Percentiles rank a stretch among this genome's conserved stretches.
Conservation (phyloP, 2,888 invertebrate species). For the Xestobium rufovillosum region DNA sequence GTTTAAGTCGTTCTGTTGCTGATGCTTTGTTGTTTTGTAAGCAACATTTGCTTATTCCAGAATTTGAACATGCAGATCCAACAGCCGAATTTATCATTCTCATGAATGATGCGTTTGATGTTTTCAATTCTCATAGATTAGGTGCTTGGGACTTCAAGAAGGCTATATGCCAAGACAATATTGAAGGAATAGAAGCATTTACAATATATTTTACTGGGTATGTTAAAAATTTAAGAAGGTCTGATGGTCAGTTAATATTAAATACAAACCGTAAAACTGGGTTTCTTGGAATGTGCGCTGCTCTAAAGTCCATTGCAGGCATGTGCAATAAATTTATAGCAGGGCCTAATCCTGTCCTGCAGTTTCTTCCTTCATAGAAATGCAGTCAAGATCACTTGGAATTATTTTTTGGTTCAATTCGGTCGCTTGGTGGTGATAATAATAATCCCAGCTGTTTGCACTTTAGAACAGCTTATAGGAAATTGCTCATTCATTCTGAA, state of each 20-base stretch:
- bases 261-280: neutral
- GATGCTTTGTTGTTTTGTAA: neutral
- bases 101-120: constrained; percentile 4
- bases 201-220: neutral
- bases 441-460: neutral
- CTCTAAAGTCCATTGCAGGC: neutral
- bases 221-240: neutral
- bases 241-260: neutral
- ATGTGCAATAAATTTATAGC: neutral
- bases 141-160: constrained; percentile 5
- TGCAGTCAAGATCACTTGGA: constrained; percentile 6
- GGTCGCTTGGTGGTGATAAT: constrained; percentile 4
- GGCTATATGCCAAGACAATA: neutral
- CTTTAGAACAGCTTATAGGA: constrained; percentile 6
- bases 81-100: neutral
- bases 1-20: neutral
- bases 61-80: neutral
- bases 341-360: neutral
- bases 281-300: neutral
- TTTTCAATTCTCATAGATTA: constrained; percentile 5
- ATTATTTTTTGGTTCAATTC: constrained; percentile 7
- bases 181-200: neutral
- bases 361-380: neutral
- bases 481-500: constrained; percentile 4
- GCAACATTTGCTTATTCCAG: neutral